phyloP scores from a whole-genome alignment of 1,140 invertebrate genomes.

The Brachionus asplanchnoidis region DNA sequence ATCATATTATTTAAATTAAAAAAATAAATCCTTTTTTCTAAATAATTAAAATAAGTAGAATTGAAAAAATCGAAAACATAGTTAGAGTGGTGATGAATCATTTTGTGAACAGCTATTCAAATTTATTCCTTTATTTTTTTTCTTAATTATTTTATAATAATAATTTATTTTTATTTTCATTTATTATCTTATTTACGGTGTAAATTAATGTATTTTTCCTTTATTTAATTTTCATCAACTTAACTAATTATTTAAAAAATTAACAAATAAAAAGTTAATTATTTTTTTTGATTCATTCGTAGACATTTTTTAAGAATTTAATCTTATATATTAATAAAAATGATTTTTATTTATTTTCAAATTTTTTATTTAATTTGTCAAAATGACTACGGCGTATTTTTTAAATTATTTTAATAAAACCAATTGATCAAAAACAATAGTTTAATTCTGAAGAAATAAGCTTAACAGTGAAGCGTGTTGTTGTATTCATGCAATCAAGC shows the following conservation, averaged over 20 bases:
- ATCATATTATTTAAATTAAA: background rate
- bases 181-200: background rate
- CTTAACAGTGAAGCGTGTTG: no score
- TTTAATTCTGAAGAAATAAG: no score
- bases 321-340: background rate
- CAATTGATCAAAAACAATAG: no score
- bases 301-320: background rate
- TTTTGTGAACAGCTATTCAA: background rate
- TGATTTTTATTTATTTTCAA: background rate
- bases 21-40: background rate
- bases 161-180: background rate
- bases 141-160: background rate
- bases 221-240: background rate
- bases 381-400: background rate
- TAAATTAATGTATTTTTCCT: constrained; percentile 1
- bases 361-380: background rate
- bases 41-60: background rate
- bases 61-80: background rate
- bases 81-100: background rate
- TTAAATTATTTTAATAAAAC: no score
- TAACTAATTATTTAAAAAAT: background rate
- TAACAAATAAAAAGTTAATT: background rate
- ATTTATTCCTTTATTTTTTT: background rate
- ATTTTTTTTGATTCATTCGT: background rate
- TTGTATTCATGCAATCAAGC: no score